Percentiles rank a stretch among this genome's conserved stretches.
Evolutionary conservation across 2,888 invertebrate genomes (phyloP).

Genomic region (Phlogophora meticulosa): DNA sequence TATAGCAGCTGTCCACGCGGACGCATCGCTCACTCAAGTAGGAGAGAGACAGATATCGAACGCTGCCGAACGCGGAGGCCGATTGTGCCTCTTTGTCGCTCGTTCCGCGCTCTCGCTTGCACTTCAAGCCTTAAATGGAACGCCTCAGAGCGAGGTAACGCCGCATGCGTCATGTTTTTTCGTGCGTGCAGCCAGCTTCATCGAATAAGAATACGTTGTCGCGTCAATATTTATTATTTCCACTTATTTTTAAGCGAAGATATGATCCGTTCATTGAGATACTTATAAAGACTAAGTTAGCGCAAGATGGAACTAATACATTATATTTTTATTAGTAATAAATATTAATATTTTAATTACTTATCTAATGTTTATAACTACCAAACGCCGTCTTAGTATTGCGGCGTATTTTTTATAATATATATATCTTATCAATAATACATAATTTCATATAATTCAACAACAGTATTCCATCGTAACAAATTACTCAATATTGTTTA

Average conservation of each 20-base stretch:
- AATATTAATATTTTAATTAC: no score
- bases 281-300: neutral
- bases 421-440: constrained; percentile 4
- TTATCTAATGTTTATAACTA: constrained; percentile 11
- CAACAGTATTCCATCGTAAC: constrained; percentile 25
- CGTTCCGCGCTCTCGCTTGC: no score
- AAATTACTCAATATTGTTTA: constrained; percentile 7
- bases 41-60: no score
- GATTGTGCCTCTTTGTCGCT: no score
- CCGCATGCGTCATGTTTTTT: no score
- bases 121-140: no score
- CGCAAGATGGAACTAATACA: neutral
- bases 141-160: no score
- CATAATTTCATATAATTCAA: constrained; percentile 13
- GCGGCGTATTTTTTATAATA: neutral
- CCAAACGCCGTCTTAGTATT: constrained; percentile 18
- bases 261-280: neutral
- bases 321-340: neutral
- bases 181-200: no score
- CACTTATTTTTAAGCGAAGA: neutral
- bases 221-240: neutral
- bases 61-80: no score
- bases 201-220: no score
- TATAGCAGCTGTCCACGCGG: no score
- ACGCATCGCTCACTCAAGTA: no score